Conservation (phyloP, 2,797 vertebrate species). For the Hippopotamyrus pictus region DNA sequence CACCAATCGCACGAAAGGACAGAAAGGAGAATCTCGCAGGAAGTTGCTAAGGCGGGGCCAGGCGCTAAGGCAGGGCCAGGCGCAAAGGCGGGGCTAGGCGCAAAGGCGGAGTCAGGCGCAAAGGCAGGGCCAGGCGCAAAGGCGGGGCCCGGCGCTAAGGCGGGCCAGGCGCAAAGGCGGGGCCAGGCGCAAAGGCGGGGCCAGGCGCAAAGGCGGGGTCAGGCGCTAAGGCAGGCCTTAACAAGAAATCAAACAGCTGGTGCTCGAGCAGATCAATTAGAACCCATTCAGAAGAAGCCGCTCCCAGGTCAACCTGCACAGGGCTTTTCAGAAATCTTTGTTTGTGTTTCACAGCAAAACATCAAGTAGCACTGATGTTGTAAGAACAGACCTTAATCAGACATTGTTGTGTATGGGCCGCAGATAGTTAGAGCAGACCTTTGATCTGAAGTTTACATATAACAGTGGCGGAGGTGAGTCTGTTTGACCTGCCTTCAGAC, state of each 20-base stretch:
- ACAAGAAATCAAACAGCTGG: neutral
- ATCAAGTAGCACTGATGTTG: neutral
- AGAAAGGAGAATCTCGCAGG: constrained; percentile 33
- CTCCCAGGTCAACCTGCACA: neutral
- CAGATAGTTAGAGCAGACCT: neutral
- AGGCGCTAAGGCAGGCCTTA: neutral
- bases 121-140: no score
- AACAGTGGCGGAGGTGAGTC: neutral
- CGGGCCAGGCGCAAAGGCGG: neutral
- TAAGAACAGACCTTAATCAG: neutral
- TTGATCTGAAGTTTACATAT: neutral
- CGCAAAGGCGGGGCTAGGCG: no score
- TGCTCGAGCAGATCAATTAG: neutral
- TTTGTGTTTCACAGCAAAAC: neutral
- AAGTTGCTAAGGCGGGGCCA: neutral
- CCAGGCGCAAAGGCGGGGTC: neutral
- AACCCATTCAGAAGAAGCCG: neutral
- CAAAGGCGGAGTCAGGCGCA: neutral
- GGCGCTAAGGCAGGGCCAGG: neutral
- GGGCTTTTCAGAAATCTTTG: neutral
- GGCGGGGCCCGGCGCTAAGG: no score
- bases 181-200: no score
- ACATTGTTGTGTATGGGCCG: neutral
- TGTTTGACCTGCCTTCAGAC: neutral
- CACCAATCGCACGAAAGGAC: constrained; percentile 49